Percentiles rank a stretch among this genome's conserved stretches.
Evolutionary conservation across 1,140 invertebrate species (phyloP).

Genomic region (Drosophila nigromelanica): DNA sequence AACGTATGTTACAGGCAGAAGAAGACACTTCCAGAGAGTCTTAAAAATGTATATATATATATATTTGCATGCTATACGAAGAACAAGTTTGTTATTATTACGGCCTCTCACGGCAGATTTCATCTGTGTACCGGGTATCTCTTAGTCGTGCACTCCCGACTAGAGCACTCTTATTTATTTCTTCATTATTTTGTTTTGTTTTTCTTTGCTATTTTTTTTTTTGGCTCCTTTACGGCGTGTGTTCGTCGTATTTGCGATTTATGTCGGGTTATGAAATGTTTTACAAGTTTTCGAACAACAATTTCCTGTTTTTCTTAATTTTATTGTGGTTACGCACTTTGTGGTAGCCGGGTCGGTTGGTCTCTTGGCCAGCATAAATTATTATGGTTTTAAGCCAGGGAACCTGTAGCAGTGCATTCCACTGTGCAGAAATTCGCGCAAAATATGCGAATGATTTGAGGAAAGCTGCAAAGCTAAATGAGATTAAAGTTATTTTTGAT

Average conservation of each 20-base stretch:
- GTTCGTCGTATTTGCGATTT: slow-evolving; percentile 56
- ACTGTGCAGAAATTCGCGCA: slow-evolving; percentile 17
- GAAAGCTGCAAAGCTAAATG: background rate
- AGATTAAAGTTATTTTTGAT: background rate
- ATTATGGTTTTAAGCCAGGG: slow-evolving; percentile 39
- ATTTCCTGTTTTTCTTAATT: slow-evolving; percentile 76
- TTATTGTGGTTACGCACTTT: slow-evolving; percentile 66
- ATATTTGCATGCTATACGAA: no score
- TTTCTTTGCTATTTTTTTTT: background rate
- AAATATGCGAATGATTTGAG: slow-evolving; percentile 17
- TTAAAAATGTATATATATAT: no score
- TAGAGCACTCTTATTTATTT: background rate
- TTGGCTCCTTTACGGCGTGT: background rate
- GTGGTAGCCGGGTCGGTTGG: slow-evolving; percentile 46
- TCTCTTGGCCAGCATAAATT: slow-evolving; percentile 68
- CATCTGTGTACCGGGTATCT: no score
- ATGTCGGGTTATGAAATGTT: slow-evolving; percentile 70
- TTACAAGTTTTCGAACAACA: slow-evolving; percentile 50
- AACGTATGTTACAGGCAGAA: no score
- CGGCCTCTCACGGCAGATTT: no score
- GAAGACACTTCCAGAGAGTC: no score
- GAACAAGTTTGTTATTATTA: no score
- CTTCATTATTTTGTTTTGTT: slow-evolving; percentile 7
- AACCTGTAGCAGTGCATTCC: slow-evolving; percentile 71
- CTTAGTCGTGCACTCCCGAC: no score